Evolutionary conservation across 2,113 vertebrate species (phyloP).

Genomic region (Rhegmatorhina hoffmannsi): DNA sequence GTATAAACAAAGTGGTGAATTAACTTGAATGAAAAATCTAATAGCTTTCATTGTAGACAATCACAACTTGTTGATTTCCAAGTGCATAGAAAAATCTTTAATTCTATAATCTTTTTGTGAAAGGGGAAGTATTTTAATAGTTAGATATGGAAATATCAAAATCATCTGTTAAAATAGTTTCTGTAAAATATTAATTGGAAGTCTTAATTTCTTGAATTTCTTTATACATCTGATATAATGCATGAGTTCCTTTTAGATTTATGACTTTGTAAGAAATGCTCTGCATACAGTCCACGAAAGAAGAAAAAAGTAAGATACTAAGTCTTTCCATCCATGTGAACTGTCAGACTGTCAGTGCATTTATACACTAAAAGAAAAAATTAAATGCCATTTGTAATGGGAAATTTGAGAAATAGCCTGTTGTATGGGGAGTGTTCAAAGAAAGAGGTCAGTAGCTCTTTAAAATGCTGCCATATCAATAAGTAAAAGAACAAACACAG

Average conservation of each 20-base stretch:
- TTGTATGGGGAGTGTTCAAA: not conserved
- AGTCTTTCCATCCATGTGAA: not conserved
- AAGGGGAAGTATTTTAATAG: not conserved
- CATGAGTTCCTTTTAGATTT: not conserved
- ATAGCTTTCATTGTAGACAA: not conserved
- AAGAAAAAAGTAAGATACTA: not conserved
- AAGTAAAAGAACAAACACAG: not conserved
- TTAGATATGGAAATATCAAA: not conserved
- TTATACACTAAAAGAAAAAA: not conserved
- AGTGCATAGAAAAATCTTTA: not conserved
- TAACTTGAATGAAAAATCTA: not conserved
- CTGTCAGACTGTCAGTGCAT: not conserved
- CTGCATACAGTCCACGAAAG: not conserved
- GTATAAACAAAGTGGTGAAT: not conserved
- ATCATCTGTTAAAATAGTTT: not conserved
- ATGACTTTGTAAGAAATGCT: not conserved
- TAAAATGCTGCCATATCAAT: not conserved
- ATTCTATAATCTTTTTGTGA: not conserved
- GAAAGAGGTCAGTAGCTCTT: not conserved
- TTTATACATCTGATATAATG: not conserved
- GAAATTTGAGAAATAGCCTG: not conserved
- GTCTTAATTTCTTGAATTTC: not conserved
- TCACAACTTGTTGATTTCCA: not conserved
- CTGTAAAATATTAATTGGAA: not conserved
- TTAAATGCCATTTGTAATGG: not conserved